Percentiles rank a stretch among this genome's conserved stretches.
These are phyloP conservation scores for Tapirus terrestris DNA, from an alignment of 2,113 vertebrate species.

Conservation along the genomic window DNA sequence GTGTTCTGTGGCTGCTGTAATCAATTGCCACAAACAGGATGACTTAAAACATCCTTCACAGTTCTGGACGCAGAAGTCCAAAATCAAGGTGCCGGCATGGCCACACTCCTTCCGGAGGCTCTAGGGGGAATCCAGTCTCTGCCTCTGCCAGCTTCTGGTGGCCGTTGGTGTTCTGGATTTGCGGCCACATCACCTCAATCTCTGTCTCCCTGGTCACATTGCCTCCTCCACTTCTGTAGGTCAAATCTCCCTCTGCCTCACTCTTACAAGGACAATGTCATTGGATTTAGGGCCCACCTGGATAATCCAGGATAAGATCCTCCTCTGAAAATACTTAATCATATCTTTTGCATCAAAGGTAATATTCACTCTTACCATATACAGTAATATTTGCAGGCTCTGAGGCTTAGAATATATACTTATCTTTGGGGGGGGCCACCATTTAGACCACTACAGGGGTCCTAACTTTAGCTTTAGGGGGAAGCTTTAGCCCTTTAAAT, in stretches of 20 bases:
- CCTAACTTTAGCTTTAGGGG: not conserved
- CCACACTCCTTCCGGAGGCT: too few relatives aligned
- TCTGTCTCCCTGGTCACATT: not conserved
- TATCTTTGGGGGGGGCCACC: not conserved
- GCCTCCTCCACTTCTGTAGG: not conserved
- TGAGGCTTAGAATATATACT: not conserved
- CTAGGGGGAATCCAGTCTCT: not conserved
- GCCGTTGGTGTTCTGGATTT: not conserved
- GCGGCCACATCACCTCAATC: too few relatives aligned
- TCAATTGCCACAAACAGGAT: not conserved
- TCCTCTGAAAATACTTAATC: not conserved
- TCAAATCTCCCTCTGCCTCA: not conserved
- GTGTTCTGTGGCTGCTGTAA: not conserved
- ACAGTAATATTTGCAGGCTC: not conserved
- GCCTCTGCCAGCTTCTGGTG: not conserved
- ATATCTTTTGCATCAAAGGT: not conserved
- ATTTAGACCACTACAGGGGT: not conserved
- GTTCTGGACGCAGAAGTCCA: not conserved
- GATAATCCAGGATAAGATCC: not conserved
- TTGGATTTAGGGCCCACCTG: not conserved
- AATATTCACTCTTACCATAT: not conserved
- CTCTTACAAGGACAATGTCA: not conserved
- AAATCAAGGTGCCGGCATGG: not conserved
- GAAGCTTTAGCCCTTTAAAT: not conserved
- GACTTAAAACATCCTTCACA: not conserved